Conservation (phyloP, 2,113 vertebrate species). For the Ammodytes marinus region DNA sequence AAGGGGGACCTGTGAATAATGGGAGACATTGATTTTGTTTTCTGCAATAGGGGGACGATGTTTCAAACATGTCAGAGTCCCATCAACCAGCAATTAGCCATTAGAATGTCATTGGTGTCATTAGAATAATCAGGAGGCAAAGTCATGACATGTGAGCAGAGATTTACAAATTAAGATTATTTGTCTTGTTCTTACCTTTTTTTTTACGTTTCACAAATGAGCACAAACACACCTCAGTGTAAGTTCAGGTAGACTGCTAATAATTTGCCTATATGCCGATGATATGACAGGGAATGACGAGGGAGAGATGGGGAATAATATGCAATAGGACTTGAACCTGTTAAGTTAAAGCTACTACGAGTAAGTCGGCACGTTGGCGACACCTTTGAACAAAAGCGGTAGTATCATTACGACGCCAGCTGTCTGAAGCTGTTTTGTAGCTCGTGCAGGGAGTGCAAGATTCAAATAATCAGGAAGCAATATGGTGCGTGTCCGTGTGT, state of each 20-base stretch:
- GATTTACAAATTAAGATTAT: neutral
- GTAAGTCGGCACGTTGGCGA: no score
- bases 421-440: no score
- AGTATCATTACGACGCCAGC: no score
- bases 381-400: no score
- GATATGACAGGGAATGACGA: neutral
- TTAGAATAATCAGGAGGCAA: constrained; percentile 1
- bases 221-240: neutral
- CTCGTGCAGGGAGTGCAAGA: no score
- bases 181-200: neutral
- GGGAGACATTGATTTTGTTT: neutral
- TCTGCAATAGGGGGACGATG: constrained; percentile 7
- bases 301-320: neutral
- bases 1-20: constrained; percentile 17
- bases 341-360: neutral
- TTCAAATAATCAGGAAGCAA: no score
- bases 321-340: neutral
- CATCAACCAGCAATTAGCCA: constrained; percentile 31
- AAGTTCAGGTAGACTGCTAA: neutral
- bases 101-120: neutral
- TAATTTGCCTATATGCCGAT: neutral
- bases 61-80: constrained; percentile 27
- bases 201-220: neutral
- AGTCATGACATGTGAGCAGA: neutral
- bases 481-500: no score